Evolutionary conservation across 1,140 invertebrate genomes (phyloP).

Genomic region (Sycophila sp.): DNA sequence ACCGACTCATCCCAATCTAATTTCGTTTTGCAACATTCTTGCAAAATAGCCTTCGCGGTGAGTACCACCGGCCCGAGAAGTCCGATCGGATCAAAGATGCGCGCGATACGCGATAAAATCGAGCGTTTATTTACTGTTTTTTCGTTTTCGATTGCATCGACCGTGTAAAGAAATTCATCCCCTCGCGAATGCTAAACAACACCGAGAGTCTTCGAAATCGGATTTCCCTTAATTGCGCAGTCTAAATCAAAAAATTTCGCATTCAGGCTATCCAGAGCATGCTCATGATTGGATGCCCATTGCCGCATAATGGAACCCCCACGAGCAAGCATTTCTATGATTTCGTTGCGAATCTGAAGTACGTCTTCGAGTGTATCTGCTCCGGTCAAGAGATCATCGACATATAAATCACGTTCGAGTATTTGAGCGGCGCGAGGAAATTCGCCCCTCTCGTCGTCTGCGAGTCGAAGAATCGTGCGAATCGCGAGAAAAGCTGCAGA

Average conservation of each 20-base stretch:
- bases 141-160: no score
- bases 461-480: background rate
- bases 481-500: background rate
- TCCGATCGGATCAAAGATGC: no score
- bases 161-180: no score
- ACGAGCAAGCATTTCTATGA: background rate
- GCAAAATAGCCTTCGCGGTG: no score
- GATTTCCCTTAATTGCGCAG: background rate
- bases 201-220: no score
- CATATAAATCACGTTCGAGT: background rate
- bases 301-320: background rate
- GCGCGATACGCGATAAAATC: no score
- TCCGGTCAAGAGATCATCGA: background rate
- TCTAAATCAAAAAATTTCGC: background rate
- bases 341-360: background rate
- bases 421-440: background rate
- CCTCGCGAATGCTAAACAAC: no score
- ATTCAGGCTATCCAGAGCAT: background rate
- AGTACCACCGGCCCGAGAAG: no score
- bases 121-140: no score
- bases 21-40: no score
- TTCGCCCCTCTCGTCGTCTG: background rate
- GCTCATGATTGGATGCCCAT: background rate
- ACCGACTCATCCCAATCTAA: no score
- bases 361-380: background rate